Evolutionary conservation across 2,113 vertebrate species (phyloP), one percentile per base, ranked within the genome.

Genomic region (Uropsilus gracilis): DNA sequence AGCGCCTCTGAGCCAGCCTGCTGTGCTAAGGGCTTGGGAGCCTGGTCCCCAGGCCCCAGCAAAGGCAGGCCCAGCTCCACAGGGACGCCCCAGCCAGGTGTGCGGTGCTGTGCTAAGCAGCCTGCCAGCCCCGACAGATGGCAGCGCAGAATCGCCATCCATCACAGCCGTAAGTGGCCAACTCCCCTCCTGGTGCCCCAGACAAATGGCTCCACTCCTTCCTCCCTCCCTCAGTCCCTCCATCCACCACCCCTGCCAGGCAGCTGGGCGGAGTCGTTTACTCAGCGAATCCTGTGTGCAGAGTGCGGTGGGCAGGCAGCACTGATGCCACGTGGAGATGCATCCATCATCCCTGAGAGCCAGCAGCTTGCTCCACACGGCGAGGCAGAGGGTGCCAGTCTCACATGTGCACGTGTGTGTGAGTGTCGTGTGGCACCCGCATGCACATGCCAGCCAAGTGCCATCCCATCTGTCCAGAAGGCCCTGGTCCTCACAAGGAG

Each of bases 81-180:
- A 66, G 95, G 87, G 61, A 93, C 6, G 18, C 71, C 87, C 66
- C 59, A 39, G 94, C 95, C 97, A 97, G 97, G 96, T 97, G 95
- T 96, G 95, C 69, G 0, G 66, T 50, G 85, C 94, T 96, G 80
- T 90, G 96, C 89, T 94, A 93, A 96, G 95, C 96, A 96, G 96
- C 71, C 94, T 91, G 96, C 97, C 97, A 97, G 95, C 93, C 93
- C 87, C 95, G 30, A 96, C 97, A 97, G 97, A 97, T 97, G 97
- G 97, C 91, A 95, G 80, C 87, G 80, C 61, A 2, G 83, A 95
- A 69, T 97, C 32, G 12, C 87, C 96, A 97, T 97, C 95, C 97
- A 97, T 97, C 96, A 97, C 95, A 75, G 64, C 94, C 59, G 32
- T 96, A 97, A 97, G 97, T 96, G 96, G 97, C 97, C 97, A 94